Evolutionary conservation across 2,797 vertebrate genomes (phyloP).

Genomic region (Poeciliopsis paucimaculata): DNA sequence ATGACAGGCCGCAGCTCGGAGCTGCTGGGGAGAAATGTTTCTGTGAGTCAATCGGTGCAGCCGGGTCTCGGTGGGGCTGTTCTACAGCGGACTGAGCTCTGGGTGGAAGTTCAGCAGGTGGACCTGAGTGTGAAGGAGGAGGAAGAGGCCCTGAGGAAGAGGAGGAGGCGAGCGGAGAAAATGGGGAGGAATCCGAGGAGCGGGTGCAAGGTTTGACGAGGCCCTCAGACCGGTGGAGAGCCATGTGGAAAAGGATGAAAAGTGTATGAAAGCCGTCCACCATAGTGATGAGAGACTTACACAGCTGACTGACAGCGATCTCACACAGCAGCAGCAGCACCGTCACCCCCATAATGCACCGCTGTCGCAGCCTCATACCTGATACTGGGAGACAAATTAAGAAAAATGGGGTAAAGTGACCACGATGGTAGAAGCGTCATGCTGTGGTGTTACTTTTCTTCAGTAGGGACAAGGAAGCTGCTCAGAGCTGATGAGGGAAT

Average conservation of each 20-base stretch:
- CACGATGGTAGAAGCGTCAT: background rate
- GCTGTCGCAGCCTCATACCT: constrained; percentile 58
- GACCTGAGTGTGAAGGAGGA: background rate
- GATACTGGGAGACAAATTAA: constrained; percentile 35
- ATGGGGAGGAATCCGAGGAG: background rate
- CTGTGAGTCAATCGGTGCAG: background rate
- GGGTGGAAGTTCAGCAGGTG: background rate
- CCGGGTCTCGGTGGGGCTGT: background rate
- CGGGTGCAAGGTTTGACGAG: background rate
- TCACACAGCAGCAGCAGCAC: constrained; percentile 72
- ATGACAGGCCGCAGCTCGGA: constrained; percentile 34
- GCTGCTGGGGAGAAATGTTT: constrained; percentile 1
- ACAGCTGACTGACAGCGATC: constrained; percentile 72
- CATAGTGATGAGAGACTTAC: constrained; percentile 75
- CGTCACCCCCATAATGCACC: constrained; percentile 68
- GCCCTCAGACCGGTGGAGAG: constrained; percentile 25
- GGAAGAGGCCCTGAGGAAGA: constrained; percentile 1
- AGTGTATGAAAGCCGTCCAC: constrained; percentile 81
- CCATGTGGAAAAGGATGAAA: constrained; percentile 69
- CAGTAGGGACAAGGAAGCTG: background rate
- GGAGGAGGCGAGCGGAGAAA: constrained; percentile 16
- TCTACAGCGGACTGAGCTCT: background rate
- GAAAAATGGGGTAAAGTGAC: background rate
- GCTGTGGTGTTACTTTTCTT: background rate
- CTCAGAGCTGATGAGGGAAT: background rate